Conservation (phyloP, 1,140 invertebrate species). For the Drosophila parabipectinata region DNA sequence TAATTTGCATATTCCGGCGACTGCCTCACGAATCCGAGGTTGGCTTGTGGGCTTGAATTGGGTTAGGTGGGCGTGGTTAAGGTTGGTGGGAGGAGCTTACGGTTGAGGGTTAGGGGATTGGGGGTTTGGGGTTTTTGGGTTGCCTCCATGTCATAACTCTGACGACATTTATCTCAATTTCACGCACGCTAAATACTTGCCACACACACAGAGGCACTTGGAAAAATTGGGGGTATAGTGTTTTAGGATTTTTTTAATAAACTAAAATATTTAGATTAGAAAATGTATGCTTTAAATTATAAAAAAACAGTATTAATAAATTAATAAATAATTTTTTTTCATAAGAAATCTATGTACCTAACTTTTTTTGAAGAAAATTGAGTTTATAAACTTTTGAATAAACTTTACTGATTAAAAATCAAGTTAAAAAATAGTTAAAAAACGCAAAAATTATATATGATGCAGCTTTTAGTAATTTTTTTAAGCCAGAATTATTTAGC, state of each 20-base stretch:
- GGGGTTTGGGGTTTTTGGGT: slow-evolving; percentile 9
- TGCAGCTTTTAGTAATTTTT: no score
- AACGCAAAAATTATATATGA: neutral
- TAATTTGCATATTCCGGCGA: slow-evolving; percentile 64
- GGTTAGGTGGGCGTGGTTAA: slow-evolving; percentile 18
- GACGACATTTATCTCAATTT: slow-evolving; percentile 67
- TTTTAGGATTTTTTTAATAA: neutral
- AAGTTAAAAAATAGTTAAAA: no score
- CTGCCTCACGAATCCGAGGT: slow-evolving; percentile 14
- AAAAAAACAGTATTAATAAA: no score
- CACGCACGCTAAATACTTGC: slow-evolving; percentile 64
- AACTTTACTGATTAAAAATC: no score
- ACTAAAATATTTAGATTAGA: neutral
- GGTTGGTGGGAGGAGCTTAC: slow-evolving; percentile 5
- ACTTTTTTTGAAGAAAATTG: no score
- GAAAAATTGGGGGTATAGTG: neutral
- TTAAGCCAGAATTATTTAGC: neutral
- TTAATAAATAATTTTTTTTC: no score
- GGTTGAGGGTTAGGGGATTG: neutral
- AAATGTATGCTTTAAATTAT: neutral
- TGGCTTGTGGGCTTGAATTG: slow-evolving; percentile 23
- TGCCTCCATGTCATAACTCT: slow-evolving; percentile 51
- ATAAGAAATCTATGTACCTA: no score
- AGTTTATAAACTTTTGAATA: no score
- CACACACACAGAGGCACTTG: slow-evolving; percentile 28